Conservation (phyloP, 2,113 vertebrate genomes). For the Xerus inauris region DNA sequence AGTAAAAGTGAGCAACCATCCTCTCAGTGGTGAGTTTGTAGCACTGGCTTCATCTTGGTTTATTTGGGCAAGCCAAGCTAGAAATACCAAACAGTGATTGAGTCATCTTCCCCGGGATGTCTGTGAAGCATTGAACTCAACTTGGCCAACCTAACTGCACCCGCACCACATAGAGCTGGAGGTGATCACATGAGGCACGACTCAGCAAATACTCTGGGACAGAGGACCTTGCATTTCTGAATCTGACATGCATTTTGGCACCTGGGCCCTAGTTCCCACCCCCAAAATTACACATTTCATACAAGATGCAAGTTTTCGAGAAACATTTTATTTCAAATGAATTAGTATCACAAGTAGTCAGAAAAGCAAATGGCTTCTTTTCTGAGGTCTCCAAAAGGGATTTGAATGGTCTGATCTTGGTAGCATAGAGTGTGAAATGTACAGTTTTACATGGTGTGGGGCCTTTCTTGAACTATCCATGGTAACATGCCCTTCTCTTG, state of each 20-base stretch:
- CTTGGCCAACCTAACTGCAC: background rate
- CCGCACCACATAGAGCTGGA: background rate
- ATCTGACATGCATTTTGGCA: background rate
- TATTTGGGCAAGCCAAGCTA: background rate
- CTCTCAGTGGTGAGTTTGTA: background rate
- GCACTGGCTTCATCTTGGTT: background rate
- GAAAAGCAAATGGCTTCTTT: background rate
- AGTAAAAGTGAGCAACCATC: background rate
- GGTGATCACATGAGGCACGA: background rate
- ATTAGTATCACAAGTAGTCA: background rate
- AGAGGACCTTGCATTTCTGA: background rate
- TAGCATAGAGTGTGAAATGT: background rate
- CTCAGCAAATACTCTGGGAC: background rate
- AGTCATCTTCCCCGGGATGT: slow-evolving; percentile 20
- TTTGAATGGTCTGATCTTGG: background rate
- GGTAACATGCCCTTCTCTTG: background rate
- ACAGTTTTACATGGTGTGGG: background rate
- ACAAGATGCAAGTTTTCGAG: background rate
- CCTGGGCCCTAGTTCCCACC: background rate
- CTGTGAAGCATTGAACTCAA: slow-evolving; percentile 2
- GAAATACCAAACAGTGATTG: background rate
- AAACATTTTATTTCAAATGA: background rate
- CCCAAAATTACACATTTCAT: background rate
- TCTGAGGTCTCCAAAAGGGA: background rate
- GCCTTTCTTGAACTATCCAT: background rate